These are phyloP conservation scores for Clitarchus hookeri DNA, from an alignment of 2,888 invertebrate genomes.

Conservation along the genomic window DNA sequence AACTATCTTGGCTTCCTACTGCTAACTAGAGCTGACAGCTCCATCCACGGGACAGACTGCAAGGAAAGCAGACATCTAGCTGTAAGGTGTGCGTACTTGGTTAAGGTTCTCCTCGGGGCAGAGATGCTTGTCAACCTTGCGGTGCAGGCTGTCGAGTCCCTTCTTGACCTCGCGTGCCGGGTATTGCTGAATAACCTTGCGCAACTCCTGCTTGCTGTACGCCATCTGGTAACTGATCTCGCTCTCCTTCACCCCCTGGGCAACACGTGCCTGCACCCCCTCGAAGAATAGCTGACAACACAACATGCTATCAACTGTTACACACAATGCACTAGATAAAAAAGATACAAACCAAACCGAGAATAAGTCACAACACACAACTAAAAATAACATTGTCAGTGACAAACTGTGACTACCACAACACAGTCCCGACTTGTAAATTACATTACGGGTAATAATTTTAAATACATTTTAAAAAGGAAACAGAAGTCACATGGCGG, in stretches of 20 bases:
- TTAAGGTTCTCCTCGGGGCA: conserved; percentile 92
- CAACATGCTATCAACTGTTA: conserved; percentile 17
- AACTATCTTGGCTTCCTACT: no score
- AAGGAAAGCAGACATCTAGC: not conserved
- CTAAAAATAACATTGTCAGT: no score
- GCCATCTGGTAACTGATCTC: conserved; percentile 98
- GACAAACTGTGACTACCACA: no score
- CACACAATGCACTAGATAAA: not conserved
- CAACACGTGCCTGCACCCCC: conserved; percentile 91
- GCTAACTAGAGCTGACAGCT: no score
- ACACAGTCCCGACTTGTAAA: no score
- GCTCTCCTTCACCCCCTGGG: conserved; percentile 92
- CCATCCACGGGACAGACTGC: no score
- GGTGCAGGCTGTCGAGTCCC: conserved; percentile 89
- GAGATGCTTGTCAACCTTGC: conserved; percentile 96
- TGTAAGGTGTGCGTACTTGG: conserved; percentile 60
- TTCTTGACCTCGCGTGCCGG: conserved; percentile 92
- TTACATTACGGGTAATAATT: no score
- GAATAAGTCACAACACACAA: no score
- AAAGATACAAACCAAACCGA: conserved; percentile 16
- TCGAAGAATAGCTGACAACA: conserved; percentile 86
- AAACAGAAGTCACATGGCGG: no score
- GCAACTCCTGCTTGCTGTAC: conserved; percentile 94
- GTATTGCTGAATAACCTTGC: conserved; percentile 93
- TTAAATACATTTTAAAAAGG: no score